Conservation (phyloP, 2,888 invertebrate species). For the Holacanthella duospinosa region DNA sequence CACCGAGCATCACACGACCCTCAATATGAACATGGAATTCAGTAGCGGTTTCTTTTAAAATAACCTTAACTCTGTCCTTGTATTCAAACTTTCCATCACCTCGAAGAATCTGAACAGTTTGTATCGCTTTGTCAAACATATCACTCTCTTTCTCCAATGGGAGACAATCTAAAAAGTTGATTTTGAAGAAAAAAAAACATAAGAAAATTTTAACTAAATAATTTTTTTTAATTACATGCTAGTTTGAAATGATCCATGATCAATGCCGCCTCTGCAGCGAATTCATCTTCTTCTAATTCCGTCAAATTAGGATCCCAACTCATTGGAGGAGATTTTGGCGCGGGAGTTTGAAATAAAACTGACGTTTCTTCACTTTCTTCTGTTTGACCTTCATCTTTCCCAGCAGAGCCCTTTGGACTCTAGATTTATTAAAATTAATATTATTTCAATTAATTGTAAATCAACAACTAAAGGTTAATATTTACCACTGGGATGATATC, state of each 20-base stretch:
- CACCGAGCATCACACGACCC: constrained; percentile 26
- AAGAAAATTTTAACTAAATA: constrained; percentile 1
- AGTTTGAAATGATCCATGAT: constrained; percentile 9
- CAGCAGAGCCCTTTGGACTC: constrained; percentile 10
- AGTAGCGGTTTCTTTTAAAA: constrained; percentile 25
- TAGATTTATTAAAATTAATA: not conserved
- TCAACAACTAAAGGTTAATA: no score
- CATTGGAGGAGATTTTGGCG: constrained; percentile 19
- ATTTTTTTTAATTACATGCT: constrained; percentile 10
- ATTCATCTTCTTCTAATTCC: constrained; percentile 34
- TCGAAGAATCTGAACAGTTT: constrained; percentile 25
- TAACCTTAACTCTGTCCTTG: constrained; percentile 25
- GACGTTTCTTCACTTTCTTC: constrained; percentile 1
- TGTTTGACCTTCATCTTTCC: not conserved
- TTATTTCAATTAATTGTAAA: not conserved
- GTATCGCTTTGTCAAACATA: constrained; percentile 13
- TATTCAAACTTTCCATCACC: constrained; percentile 23
- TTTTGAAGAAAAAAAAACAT: not conserved
- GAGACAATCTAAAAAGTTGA: constrained; percentile 17
- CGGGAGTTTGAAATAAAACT: constrained; percentile 13
- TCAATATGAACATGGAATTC: constrained; percentile 22
- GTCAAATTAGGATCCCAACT: constrained; percentile 32
- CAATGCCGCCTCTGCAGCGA: constrained; percentile 11
- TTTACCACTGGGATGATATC: constrained; percentile 30
- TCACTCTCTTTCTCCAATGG: constrained; percentile 25